Conservation (phyloP, 2,113 vertebrate species). For the Chroicocephalus ridibundus region DNA sequence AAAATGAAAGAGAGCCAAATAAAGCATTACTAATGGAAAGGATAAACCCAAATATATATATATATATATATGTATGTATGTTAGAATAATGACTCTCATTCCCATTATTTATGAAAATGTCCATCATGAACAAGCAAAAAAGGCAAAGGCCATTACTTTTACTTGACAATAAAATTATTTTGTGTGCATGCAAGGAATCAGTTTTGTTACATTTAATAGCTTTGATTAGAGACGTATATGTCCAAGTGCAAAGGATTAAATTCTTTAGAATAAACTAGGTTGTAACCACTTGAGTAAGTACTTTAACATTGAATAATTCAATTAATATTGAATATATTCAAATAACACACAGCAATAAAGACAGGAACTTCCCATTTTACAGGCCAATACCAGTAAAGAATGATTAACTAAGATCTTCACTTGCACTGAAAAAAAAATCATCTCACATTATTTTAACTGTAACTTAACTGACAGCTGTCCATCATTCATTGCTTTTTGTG, state of each 20-base stretch:
- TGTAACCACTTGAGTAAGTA: background rate
- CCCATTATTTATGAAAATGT: background rate
- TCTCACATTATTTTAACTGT: background rate
- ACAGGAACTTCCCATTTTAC: background rate
- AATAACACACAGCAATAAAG: background rate
- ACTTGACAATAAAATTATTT: background rate
- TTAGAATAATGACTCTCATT: background rate
- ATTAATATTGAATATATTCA: background rate
- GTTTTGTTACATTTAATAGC: background rate
- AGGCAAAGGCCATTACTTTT: background rate
- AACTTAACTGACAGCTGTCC: background rate
- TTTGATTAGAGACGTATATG: background rate
- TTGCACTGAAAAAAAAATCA: background rate
- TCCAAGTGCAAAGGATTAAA: background rate
- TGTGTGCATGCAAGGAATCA: background rate
- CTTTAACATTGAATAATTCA: background rate
- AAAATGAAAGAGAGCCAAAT: background rate
- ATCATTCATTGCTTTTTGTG: background rate
- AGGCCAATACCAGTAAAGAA: background rate
- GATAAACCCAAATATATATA: background rate
- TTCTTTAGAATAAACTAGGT: background rate
- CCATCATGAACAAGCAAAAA: background rate
- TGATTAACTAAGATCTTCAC: background rate
- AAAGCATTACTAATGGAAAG: background rate
- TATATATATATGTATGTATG: background rate